phyloP scores from a whole-genome alignment of 2,113 vertebrate genomes.

The Hypanus sabinus region DNA sequence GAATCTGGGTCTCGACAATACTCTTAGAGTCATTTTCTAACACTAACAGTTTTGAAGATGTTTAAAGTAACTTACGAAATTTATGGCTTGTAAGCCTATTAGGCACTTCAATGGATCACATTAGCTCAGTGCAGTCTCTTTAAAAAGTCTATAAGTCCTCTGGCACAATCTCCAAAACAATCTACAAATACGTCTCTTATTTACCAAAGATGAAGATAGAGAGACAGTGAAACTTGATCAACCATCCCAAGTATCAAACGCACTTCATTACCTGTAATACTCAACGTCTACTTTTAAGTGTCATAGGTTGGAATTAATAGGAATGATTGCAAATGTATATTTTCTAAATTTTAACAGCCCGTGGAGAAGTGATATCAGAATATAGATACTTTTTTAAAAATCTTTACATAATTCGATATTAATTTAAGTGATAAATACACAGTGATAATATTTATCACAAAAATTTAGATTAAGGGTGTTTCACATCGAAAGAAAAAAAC shows the following conservation, averaged over 20 bases:
- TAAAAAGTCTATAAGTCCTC: conserved; percentile 14
- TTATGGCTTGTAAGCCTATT: conserved; percentile 23
- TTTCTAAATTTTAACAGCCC: neutral
- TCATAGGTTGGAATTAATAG: neutral
- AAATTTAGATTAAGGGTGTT: neutral
- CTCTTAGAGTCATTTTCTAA: conserved; percentile 7
- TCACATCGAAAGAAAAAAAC: neutral
- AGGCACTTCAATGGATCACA: conserved; percentile 27
- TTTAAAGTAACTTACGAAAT: neutral
- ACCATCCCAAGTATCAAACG: neutral
- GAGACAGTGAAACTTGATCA: conserved; percentile 28
- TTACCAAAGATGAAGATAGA: neutral
- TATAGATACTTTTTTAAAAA: neutral
- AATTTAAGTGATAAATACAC: neutral
- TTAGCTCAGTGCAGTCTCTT: conserved; percentile 12
- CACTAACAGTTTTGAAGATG: neutral
- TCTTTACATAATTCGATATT: neutral
- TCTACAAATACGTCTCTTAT: neutral
- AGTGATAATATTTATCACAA: neutral
- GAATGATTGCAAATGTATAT: too few species aligned
- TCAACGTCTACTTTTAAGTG: neutral
- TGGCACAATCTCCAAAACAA: conserved; percentile 20
- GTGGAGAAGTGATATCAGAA: neutral
- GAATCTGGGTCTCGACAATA: neutral
- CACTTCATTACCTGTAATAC: conserved; percentile 20